phyloP scores from a whole-genome alignment of 2,888 invertebrate genomes.

The Nephrocerus scutellatus region DNA sequence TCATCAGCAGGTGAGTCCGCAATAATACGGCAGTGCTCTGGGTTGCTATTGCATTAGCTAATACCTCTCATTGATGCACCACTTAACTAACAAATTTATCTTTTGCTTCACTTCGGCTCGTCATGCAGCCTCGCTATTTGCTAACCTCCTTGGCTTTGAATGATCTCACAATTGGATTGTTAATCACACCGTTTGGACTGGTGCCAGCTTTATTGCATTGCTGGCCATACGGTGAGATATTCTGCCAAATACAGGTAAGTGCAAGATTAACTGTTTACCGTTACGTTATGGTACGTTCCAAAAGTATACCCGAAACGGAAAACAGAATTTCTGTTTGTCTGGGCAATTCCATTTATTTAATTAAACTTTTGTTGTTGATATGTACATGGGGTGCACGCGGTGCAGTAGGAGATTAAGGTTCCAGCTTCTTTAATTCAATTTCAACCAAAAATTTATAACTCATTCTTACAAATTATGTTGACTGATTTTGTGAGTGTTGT shows the following conservation, averaged over 20 bases:
- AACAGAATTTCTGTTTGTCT: too few species aligned
- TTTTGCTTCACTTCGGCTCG: neutral
- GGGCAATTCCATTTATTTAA: too few species aligned
- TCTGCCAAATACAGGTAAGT: constrained; percentile 83
- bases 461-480: too few species aligned
- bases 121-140: constrained; percentile 72
- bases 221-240: constrained; percentile 85
- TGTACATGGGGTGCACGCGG: too few species aligned
- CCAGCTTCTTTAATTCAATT: too few species aligned
- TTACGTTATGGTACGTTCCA: too few species aligned
- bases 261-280: constrained; percentile 2
- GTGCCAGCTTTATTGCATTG: constrained; percentile 78
- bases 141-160: constrained; percentile 80
- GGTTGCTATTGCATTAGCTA: constrained; percentile 1
- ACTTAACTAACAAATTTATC: neutral
- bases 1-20: constrained; percentile 67
- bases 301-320: too few species aligned
- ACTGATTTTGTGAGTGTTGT: too few species aligned
- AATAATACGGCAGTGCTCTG: neutral
- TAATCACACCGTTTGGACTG: constrained; percentile 79
- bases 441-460: too few species aligned
- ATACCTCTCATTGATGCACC: neutral
- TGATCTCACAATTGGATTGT: constrained; percentile 78
- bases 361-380: too few species aligned
- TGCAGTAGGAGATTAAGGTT: too few species aligned